Percentiles rank a stretch among this genome's conserved stretches.
Conservation (phyloP, 1,140 invertebrate species). For the Calliopsis andreniformis region DNA sequence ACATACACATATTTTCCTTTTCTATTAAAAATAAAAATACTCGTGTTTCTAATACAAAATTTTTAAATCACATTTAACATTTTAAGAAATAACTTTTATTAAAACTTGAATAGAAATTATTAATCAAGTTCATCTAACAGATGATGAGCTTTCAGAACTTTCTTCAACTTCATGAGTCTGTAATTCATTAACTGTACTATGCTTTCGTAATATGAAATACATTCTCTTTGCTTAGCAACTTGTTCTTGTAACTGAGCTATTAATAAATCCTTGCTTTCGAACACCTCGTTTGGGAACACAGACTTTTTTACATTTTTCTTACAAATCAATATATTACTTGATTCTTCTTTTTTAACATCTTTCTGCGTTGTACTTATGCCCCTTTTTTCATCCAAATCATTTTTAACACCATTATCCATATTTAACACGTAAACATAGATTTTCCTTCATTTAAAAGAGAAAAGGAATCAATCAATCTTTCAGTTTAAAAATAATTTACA, state of each 20-base stretch:
- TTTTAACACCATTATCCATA: not conserved
- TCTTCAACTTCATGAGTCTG: slow-evolving; percentile 29
- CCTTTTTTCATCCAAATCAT: not conserved
- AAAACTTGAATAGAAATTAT: not conserved
- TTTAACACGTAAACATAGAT: not conserved
- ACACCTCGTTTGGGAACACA: not conserved
- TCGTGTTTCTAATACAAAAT: not conserved
- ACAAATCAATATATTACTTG: not conserved
- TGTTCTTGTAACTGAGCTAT: slow-evolving; percentile 26
- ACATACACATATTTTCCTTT: not conserved
- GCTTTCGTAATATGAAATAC: slow-evolving; percentile 16
- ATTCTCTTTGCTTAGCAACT: slow-evolving; percentile 17
- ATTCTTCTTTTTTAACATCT: not conserved
- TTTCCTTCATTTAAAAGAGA: not conserved
- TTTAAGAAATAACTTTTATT: not conserved
- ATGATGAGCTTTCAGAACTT: slow-evolving; percentile 14
- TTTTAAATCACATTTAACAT: not conserved
- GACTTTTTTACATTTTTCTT: not conserved
- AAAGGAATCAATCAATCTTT: not conserved
- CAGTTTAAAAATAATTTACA: not conserved
- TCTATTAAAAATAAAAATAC: not conserved
- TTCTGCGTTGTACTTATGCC: not conserved
- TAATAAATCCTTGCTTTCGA: slow-evolving; percentile 12
- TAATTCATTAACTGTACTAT: slow-evolving; percentile 27
- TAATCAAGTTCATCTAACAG: slow-evolving; percentile 16